These are phyloP conservation scores for Prorops nasuta DNA, from an alignment of 1,140 invertebrate species.

Conservation along the genomic window DNA sequence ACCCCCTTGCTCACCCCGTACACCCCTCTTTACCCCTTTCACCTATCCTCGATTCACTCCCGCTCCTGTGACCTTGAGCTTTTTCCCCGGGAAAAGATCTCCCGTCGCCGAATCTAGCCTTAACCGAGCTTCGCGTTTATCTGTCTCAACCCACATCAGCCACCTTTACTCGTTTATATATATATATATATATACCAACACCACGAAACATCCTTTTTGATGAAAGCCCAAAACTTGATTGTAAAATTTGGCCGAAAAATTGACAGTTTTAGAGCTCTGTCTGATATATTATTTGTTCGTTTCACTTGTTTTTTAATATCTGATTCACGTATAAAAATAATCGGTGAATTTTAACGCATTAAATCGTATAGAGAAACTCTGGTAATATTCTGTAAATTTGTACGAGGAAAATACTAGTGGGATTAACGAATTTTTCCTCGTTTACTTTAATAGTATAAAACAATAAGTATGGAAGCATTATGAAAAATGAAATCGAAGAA, in stretches of 20 bases:
- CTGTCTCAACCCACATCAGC: neutral
- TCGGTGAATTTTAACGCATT: no score
- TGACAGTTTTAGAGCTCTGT: neutral
- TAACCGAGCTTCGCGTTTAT: neutral
- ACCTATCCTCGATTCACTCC: slow-evolving; percentile 17
- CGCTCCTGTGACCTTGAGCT: slow-evolving; percentile 37
- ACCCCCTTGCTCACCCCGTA: no score
- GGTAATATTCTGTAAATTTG: neutral
- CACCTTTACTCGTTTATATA: no score
- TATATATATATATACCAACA: no score
- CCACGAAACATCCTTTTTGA: no score
- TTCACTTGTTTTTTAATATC: no score
- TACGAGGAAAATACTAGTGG: neutral
- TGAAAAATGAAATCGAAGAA: no score
- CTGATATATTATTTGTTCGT: neutral
- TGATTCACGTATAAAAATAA: no score
- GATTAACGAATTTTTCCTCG: slow-evolving; percentile 1
- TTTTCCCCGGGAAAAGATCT: slow-evolving; percentile 22
- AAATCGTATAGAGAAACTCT: neutral
- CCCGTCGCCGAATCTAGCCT: slow-evolving; percentile 6
- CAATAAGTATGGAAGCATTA: no score
- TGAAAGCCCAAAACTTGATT: no score
- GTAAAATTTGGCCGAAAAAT: neutral
- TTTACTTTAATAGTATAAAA: no score
- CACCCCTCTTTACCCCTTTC: slow-evolving; percentile 14